These are phyloP conservation scores for Drosophila mayri DNA, from an alignment of 1,140 invertebrate genomes.

Conservation along the genomic window DNA sequence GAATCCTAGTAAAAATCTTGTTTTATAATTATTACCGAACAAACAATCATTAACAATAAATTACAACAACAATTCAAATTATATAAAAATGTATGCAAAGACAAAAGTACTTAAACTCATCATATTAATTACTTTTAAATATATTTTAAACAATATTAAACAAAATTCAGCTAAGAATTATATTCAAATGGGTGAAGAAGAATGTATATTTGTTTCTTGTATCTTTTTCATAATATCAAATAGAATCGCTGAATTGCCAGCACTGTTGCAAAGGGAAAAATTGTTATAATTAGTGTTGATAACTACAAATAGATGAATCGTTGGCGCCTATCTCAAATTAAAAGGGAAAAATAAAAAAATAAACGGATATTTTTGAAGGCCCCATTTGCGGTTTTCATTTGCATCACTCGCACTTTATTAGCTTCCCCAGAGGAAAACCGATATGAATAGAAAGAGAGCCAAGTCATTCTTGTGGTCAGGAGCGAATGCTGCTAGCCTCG, in stretches of 20 bases:
- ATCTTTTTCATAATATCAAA: neutral
- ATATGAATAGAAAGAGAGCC: constrained; percentile 27
- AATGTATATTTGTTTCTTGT: too few species aligned
- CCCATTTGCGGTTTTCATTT: constrained; percentile 50
- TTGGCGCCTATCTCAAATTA: constrained; percentile 15
- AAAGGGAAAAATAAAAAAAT: neutral
- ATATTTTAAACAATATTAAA: too few species aligned
- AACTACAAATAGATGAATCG: constrained; percentile 16
- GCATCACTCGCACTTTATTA: constrained; percentile 33
- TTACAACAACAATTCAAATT: too few species aligned
- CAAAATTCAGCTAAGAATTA: too few species aligned
- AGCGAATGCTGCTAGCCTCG: constrained; percentile 1
- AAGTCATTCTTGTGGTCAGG: constrained; percentile 22
- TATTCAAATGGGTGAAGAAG: too few species aligned
- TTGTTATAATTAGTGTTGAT: constrained; percentile 35
- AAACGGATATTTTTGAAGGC: constrained; percentile 6
- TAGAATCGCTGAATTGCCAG: neutral
- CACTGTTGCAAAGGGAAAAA: constrained; percentile 20
- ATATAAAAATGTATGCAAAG: too few species aligned
- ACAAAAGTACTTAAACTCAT: too few species aligned
- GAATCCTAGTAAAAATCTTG: too few species aligned
- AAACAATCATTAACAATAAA: too few species aligned
- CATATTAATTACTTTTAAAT: too few species aligned
- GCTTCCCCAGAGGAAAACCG: constrained; percentile 42
- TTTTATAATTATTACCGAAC: too few species aligned